Evolutionary conservation across 2,888 invertebrate genomes (phyloP), one percentile per base, ranked within the genome.

Genomic region (Atethmia centrago): DNA sequence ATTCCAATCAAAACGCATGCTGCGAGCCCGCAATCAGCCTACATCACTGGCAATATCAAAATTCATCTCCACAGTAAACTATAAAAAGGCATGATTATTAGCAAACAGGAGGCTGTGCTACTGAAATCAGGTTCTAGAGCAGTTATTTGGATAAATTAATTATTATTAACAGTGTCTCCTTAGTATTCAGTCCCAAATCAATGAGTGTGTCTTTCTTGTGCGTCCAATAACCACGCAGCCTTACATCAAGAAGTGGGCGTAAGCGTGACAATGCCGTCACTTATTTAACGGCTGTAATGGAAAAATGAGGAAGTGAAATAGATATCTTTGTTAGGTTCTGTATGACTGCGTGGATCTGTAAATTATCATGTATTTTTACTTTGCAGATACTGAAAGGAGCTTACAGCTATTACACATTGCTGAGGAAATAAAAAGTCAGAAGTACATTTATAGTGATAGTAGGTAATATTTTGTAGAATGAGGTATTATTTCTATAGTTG

Each of bases 361-460:
- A 77, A 8, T 19, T 40, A 47, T 28, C 36, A 55, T 21, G 16
- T 31, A 28, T 74, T 67, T 74, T 78, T 85, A 77, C 80, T 56
- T 94, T 94, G 49, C 94, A 95, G 95, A 95, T 95, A 68, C 78
- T 95, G 21, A 96, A 95, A 89, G 95, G 95, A 36, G 93, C 96
- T 12, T 96, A 96, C 87, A 96, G 95, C 71, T 96, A 95, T 75
- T 96, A 95, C 76, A 94, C 95, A 3, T 82, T 96, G 56, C 83
- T 96, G 31, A 88, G 90, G 66, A 89, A 94, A 79, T 93, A 64
- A 51, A n/a, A 51, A 36, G 0, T 19, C 10, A 14, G 4, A 59
- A 28, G 14, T 45, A 19, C n/a, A 12, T 3, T 36, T 36, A 19
- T 42, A 42, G 14, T 25, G 25, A 7, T 14, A 31, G 7, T 45